A percentile compares a stretch with the other conserved stretches of the same genome.
Evolutionary conservation across 2,797 vertebrate species (phyloP).

Genomic region (Myotis pilosus): DNA sequence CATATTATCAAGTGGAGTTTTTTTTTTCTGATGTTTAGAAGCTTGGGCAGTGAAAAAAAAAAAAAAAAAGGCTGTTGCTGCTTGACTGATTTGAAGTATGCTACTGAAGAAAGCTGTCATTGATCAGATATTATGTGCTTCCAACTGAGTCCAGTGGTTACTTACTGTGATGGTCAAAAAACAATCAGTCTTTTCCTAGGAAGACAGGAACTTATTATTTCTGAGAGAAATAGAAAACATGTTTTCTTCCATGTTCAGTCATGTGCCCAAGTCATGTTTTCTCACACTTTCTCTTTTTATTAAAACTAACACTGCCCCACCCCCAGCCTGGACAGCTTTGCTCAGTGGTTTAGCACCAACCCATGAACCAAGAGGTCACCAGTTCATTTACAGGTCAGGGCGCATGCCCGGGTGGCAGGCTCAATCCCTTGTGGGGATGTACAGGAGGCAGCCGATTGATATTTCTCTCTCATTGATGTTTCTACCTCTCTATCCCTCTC

Average conservation of each 20-base stretch:
- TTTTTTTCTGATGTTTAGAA: not conserved
- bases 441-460: too few relatives aligned
- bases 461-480: too few relatives aligned
- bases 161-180: not conserved
- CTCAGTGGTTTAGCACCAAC: too few relatives aligned
- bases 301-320: not conserved
- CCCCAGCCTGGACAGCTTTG: too few relatives aligned
- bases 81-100: not conserved
- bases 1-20: not conserved
- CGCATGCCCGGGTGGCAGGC: too few relatives aligned
- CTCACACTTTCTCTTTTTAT: not conserved
- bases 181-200: not conserved
- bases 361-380: too few relatives aligned
- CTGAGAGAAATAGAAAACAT: not conserved
- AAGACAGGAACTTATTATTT: not conserved
- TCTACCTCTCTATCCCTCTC: too few relatives aligned
- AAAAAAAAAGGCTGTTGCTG: not conserved
- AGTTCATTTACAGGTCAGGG: too few relatives aligned
- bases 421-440: too few relatives aligned
- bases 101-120: not conserved
- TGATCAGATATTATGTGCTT: slow-evolving; percentile 19
- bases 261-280: not conserved
- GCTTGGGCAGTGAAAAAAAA: not conserved
- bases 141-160: not conserved
- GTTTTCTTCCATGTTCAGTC: not conserved